phyloP scores from a whole-genome alignment of 2,888 invertebrate species.

The Brachypalpus laphriformis region DNA sequence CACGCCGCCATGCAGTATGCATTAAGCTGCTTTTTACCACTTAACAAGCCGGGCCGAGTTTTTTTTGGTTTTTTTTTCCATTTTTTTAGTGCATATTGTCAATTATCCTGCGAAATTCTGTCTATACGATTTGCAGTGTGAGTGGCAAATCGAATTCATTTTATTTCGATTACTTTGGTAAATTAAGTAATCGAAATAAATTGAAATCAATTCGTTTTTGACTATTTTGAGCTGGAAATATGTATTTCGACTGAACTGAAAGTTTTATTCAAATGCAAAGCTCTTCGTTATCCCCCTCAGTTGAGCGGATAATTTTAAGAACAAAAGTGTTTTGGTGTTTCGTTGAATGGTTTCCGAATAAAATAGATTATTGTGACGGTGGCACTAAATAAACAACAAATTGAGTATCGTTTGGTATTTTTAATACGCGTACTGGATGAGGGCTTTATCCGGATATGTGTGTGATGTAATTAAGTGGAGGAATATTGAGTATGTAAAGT shows the following conservation, averaged over 20 bases:
- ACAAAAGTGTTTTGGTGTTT: conserved; percentile 24
- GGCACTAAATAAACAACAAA: conserved; percentile 19
- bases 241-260: not conserved
- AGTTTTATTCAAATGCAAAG: not conserved
- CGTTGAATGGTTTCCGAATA: not conserved
- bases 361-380: conserved; percentile 35
- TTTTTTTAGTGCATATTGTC: conserved; percentile 34
- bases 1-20: conserved; percentile 21
- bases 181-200: conserved; percentile 69
- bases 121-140: conserved; percentile 16
- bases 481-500: not conserved
- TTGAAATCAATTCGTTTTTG: conserved; percentile 58
- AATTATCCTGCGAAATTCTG: conserved; percentile 31
- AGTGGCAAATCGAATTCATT: conserved; percentile 64
- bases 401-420: conserved; percentile 23
- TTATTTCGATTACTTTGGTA: conserved; percentile 67
- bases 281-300: not conserved
- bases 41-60: not conserved
- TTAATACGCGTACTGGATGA: not conserved
- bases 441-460: not conserved
- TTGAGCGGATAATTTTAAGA: conserved; percentile 24
- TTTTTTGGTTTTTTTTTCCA: not conserved
- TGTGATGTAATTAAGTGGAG: not conserved
- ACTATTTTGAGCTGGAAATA: conserved; percentile 31
- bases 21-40: conserved; percentile 2